Conservation (phyloP, 1,140 invertebrate genomes). For the Microplitis demolitor region DNA sequence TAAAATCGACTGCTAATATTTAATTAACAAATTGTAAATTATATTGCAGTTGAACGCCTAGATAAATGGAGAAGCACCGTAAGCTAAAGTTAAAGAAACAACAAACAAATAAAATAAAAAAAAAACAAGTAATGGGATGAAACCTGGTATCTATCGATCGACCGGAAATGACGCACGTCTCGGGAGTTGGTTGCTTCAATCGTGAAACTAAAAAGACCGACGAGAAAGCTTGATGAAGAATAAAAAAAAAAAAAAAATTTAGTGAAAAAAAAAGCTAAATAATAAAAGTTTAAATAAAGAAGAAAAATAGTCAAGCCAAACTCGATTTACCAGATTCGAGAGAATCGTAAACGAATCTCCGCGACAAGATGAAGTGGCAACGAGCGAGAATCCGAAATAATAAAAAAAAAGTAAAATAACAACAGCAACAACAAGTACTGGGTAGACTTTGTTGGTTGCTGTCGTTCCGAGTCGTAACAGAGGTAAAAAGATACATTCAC, state of each 20-base stretch:
- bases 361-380: constrained; percentile 22
- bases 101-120: neutral
- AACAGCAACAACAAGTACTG: no score
- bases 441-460: neutral
- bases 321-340: constrained; percentile 31
- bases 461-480: neutral
- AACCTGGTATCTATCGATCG: constrained; percentile 34
- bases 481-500: no score
- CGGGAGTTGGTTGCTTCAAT: constrained; percentile 11
- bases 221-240: no score
- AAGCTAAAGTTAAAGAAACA: constrained; percentile 19
- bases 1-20: neutral
- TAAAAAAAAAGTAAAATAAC: neutral
- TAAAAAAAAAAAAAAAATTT: constrained; percentile 27
- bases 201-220: constrained; percentile 11
- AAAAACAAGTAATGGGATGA: constrained; percentile 30
- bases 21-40: constrained; percentile 18
- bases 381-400: neutral
- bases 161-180: constrained; percentile 33
- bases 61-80: constrained; percentile 26
- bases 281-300: neutral
- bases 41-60: constrained; percentile 41
- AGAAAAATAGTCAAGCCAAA: constrained; percentile 15
- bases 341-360: constrained; percentile 32
- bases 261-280: neutral